phyloP scores from a whole-genome alignment of 2,113 vertebrate genomes.

The Guaruba guarouba region DNA sequence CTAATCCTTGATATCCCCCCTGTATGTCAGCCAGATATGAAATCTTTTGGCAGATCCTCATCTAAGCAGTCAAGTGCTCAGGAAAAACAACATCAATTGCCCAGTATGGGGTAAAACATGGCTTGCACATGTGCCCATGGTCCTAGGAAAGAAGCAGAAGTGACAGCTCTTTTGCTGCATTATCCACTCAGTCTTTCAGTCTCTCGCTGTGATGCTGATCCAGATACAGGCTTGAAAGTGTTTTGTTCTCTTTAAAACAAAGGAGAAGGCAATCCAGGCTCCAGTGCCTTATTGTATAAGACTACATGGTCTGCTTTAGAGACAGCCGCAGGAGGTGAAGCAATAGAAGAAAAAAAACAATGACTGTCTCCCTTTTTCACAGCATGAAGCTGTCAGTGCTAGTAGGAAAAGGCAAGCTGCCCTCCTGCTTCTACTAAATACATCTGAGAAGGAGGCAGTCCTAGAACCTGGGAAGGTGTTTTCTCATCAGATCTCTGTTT shows the following conservation, averaged over 20 bases:
- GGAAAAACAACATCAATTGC: not conserved
- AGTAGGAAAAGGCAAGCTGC: not conserved
- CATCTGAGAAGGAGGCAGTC: not conserved
- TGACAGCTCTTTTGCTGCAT: not conserved
- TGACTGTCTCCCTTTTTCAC: not conserved
- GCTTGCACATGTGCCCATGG: not conserved
- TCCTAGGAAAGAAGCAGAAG: not conserved
- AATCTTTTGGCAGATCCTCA: not conserved
- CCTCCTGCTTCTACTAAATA: not conserved
- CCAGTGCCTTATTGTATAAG: not conserved
- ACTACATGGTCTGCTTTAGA: not conserved
- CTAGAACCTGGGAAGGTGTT: not conserved
- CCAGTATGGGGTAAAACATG: not conserved
- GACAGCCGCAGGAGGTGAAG: not conserved
- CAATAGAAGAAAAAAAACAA: not conserved
- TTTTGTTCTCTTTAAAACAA: not conserved
- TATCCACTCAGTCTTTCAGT: not conserved
- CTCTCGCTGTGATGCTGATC: not conserved
- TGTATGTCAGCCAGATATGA: not conserved
- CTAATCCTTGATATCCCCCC: not conserved
- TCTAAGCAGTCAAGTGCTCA: not conserved
- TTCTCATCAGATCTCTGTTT: not conserved
- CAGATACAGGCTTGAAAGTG: not conserved
- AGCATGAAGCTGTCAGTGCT: not conserved
- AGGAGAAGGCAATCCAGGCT: not conserved